Evolutionary conservation across 1,140 invertebrate species (phyloP).

Genomic region (silkworm (Bombyx mori)): ASM3026992v2 NC_085124.1:15188001-15188500

Average conservation of each 20-base stretch:
- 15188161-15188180: slow-evolving; percentile 79
- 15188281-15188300: slow-evolving; percentile 78
- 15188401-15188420: too few relatives aligned
- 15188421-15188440: too few relatives aligned
- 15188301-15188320: slow-evolving; percentile 80
- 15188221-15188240: slow-evolving; percentile 81
- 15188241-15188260: slow-evolving; percentile 78
- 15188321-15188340: slow-evolving; percentile 72
- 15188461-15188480: too few relatives aligned
- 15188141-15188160: slow-evolving; percentile 78
- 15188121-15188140: slow-evolving; percentile 79
- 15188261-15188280: slow-evolving; percentile 82
- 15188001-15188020: slow-evolving; percentile 76
- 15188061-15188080: slow-evolving; percentile 79
- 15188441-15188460: too few relatives aligned
- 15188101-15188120: slow-evolving; percentile 76
- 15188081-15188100: slow-evolving; percentile 80
- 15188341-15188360: slow-evolving; percentile 2
- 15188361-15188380: background rate
- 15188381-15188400: background rate
- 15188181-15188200: slow-evolving; percentile 77
- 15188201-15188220: slow-evolving; percentile 76
- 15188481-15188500: too few relatives aligned
- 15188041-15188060: slow-evolving; percentile 81
- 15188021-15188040: slow-evolving; percentile 80